A percentile compares a stretch with the other conserved stretches of the same genome.
These are phyloP conservation scores for Caenorhabditis sp. DNA, from an alignment of 2,888 invertebrate genomes.

Conservation along the genomic window DNA sequence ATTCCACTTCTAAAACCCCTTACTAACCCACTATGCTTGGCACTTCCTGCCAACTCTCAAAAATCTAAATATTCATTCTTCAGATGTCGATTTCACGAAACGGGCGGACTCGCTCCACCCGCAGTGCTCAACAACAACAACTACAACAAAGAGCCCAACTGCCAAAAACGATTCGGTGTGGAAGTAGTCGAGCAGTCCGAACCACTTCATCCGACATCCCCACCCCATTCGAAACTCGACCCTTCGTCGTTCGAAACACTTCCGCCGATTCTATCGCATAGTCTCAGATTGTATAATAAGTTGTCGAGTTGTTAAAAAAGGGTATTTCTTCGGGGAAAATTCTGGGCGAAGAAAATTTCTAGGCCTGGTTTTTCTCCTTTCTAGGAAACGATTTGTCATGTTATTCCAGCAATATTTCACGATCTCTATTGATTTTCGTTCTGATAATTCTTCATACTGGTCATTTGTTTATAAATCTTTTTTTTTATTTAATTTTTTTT, in stretches of 20 bases:
- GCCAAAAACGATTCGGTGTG: constrained; percentile 14
- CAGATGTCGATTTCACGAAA: neutral
- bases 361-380: no score
- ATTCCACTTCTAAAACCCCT: no score
- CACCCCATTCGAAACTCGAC: constrained; percentile 31
- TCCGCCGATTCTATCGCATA: constrained; percentile 39
- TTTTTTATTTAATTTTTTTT: no score
- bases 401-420: no score
- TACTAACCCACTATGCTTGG: no score
- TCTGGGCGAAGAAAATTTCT: no score
- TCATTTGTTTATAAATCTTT: no score
- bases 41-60: no score
- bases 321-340: no score
- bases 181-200: constrained; percentile 22
- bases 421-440: no score
- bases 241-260: constrained; percentile 27
- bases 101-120: neutral
- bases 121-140: neutral
- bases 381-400: no score
- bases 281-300: neutral
- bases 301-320: neutral
- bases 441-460: no score
- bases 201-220: constrained; percentile 30
- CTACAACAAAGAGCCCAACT: neutral
- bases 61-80: neutral